Evolutionary conservation across 2,113 vertebrate species (phyloP).

Genomic region (Brachyhypopomus occidentalis): DNA sequence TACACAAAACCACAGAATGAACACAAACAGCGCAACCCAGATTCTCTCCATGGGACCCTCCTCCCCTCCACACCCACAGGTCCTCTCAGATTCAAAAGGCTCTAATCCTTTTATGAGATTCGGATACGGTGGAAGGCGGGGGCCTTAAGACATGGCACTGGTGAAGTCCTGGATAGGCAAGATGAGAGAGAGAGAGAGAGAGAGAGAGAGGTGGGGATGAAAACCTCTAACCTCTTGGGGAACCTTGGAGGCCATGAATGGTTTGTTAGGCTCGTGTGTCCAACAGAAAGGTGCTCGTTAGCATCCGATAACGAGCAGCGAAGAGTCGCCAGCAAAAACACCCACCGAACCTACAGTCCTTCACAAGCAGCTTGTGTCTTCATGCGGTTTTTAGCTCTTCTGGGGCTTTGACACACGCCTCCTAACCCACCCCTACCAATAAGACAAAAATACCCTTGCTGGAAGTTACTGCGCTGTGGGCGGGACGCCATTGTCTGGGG

Average conservation of each 20-base stretch:
- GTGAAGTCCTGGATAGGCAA: background rate
- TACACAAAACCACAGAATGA: slow-evolving; percentile 10
- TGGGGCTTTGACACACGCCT: background rate
- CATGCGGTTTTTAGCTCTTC: too few relatives aligned
- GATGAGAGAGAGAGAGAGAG: background rate
- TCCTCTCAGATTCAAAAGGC: slow-evolving; percentile 35
- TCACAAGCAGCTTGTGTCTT: too few relatives aligned
- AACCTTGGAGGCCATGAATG: background rate
- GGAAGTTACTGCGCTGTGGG: background rate
- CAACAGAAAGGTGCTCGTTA: background rate
- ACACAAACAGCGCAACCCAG: background rate
- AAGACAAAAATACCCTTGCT: background rate
- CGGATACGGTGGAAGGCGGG: slow-evolving; percentile 1
- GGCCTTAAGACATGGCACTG: background rate
- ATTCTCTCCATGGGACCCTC: slow-evolving; percentile 30
- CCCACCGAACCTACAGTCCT: too few relatives aligned
- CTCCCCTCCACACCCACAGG: background rate
- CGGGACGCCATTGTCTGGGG: background rate
- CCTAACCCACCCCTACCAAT: background rate
- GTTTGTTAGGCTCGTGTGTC: background rate
- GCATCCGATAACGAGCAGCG: background rate
- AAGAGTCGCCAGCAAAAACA: too few relatives aligned
- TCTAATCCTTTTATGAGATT: slow-evolving; percentile 34
- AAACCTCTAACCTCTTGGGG: background rate
- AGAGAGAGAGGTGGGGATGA: background rate